A percentile compares a stretch with the other conserved stretches of the same genome.
These are phyloP conservation scores for Syngnathus typhle DNA, from an alignment of 2,113 vertebrate genomes.

Conservation along the genomic window DNA sequence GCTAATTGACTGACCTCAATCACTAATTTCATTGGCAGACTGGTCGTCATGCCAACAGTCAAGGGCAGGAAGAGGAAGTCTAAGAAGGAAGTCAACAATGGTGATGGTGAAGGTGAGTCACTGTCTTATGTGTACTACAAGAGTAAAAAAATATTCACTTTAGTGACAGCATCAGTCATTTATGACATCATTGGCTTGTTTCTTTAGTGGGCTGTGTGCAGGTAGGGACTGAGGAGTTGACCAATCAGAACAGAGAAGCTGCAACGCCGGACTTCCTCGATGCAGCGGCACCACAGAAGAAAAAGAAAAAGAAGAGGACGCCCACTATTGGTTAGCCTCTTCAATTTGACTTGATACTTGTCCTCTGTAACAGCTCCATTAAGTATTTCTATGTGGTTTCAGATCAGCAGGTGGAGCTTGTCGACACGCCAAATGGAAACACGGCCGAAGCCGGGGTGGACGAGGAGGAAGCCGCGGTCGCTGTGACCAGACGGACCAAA, in stretches of 20 bases:
- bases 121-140: background rate
- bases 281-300: conserved; percentile 71
- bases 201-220: conserved; percentile 42
- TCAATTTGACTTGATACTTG: background rate
- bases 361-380: too few relatives aligned
- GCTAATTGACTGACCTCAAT: conserved; percentile 4
- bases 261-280: conserved; percentile 71
- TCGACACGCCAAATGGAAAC: conserved; percentile 73
- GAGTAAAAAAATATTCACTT: background rate
- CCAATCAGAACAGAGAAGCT: conserved; percentile 69
- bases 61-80: conserved; percentile 85
- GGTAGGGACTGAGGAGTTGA: conserved; percentile 59
- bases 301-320: conserved; percentile 78
- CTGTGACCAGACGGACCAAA: conserved; percentile 72
- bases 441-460: conserved; percentile 59
- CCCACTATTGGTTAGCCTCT: conserved; percentile 43
- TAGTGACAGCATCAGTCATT: background rate
- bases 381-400: background rate
- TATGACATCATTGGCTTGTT: background rate
- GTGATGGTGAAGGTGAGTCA: conserved; percentile 61
- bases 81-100: conserved; percentile 72
- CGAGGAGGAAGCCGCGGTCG: conserved; percentile 59
- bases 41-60: conserved; percentile 66
- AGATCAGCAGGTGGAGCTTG: conserved; percentile 52
- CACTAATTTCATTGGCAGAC: background rate